These are phyloP conservation scores for Drosophila pseudoananassae DNA, from an alignment of 1,140 invertebrate genomes.

Conservation along the genomic window DNA sequence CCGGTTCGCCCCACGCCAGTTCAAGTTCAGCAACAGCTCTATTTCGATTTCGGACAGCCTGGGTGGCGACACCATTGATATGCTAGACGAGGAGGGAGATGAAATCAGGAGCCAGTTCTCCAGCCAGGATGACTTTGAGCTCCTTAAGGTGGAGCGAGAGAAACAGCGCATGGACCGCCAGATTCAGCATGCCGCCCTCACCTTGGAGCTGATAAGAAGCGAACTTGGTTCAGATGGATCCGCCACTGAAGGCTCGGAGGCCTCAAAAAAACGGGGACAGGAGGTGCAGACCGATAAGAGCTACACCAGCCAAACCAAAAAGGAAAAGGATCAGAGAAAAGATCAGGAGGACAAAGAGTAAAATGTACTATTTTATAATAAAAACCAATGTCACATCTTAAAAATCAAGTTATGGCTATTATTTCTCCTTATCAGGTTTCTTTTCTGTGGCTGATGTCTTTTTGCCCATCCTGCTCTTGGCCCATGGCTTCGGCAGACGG, in stretches of 20 bases:
- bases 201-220: conserved; percentile 61
- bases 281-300: conserved; percentile 24
- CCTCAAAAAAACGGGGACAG: background rate
- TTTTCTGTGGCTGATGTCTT: background rate
- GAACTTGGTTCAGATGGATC: conserved; percentile 27
- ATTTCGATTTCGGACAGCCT: conserved; percentile 12
- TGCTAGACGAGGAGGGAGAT: background rate
- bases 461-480: background rate
- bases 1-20: conserved; percentile 39
- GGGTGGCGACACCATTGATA: background rate
- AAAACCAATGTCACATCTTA: background rate
- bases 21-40: conserved; percentile 39
- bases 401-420: background rate
- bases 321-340: background rate
- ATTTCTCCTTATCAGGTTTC: conserved; percentile 14
- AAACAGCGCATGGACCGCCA: conserved; percentile 51
- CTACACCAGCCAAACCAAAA: background rate
- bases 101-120: background rate
- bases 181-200: conserved; percentile 53
- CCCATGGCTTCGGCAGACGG: conserved; percentile 25
- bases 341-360: background rate
- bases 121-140: conserved; percentile 64
- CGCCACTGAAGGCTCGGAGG: background rate
- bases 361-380: background rate
- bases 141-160: conserved; percentile 47